A percentile compares a stretch with the other conserved stretches of the same genome.
Evolutionary conservation across 2,797 vertebrate species (phyloP).

Genomic region (Gadopsis bispinosus): DNA sequence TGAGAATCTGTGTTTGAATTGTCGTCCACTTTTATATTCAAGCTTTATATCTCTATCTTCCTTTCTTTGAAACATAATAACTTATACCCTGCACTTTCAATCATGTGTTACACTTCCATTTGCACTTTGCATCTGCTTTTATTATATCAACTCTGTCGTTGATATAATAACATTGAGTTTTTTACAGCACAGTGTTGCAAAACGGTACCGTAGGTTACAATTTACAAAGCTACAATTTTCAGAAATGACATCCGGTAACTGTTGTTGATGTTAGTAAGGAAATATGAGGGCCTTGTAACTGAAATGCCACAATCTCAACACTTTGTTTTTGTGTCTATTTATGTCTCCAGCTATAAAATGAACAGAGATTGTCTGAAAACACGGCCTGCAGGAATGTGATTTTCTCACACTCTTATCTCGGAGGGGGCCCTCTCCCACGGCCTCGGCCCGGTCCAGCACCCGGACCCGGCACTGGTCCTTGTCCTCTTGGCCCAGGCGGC

Average conservation of each 20-base stretch:
- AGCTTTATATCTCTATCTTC: too few species aligned
- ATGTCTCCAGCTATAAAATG: slow-evolving; percentile 4
- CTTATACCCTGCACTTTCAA: too few species aligned
- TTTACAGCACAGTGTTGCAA: not conserved
- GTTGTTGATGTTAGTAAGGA: not conserved
- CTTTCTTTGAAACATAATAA: too few species aligned
- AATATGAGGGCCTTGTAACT: slow-evolving; percentile 1
- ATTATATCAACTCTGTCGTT: not conserved
- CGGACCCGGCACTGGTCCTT: slow-evolving; percentile 61
- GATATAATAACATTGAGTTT: not conserved
- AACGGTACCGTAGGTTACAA: too few species aligned
- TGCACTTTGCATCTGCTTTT: too few species aligned
- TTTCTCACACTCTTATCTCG: slow-evolving; percentile 52
- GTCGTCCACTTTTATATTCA: too few species aligned
- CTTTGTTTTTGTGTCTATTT: slow-evolving; percentile 1
- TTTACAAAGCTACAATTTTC: not conserved
- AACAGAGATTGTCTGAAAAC: slow-evolving; percentile 2
- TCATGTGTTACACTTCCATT: too few species aligned
- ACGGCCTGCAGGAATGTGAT: not conserved
- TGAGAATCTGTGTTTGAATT: not conserved
- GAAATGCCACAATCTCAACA: not conserved
- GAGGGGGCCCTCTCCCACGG: slow-evolving; percentile 71
- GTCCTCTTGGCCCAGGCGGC: slow-evolving; percentile 60
- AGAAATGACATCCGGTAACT: not conserved
- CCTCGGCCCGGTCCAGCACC: slow-evolving; percentile 68